Conservation (phyloP, 2,797 vertebrate species). For the Spea hammondii region DNA sequence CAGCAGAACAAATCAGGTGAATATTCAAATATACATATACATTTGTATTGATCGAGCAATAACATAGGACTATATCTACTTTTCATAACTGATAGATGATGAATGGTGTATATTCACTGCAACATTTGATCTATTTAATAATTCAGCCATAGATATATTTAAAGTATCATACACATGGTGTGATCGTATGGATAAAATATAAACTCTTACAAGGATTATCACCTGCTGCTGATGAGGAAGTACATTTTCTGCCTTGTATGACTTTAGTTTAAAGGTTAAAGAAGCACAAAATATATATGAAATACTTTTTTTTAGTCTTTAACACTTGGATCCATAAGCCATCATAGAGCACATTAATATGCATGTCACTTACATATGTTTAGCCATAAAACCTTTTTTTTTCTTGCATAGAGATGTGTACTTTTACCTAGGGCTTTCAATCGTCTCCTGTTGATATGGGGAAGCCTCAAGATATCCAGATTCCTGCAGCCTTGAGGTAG, state of each 20-base stretch:
- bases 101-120: conserved; percentile 6
- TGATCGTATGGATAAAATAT: conserved; percentile 16
- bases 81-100: background rate
- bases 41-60: conserved; percentile 33
- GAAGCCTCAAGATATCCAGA: background rate
- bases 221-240: background rate
- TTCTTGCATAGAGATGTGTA: conserved; percentile 8
- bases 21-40: conserved; percentile 17
- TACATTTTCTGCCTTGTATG: background rate
- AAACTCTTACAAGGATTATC: conserved; percentile 12
- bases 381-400: background rate
- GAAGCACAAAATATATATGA: background rate
- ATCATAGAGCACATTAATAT: conserved; percentile 19
- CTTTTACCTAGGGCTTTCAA: conserved; percentile 18
- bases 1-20: conserved; percentile 41
- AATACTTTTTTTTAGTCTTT: background rate
- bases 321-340: conserved; percentile 31
- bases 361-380: conserved; percentile 1
- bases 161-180: background rate
- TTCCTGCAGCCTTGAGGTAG: conserved; percentile 24
- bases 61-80: conserved; percentile 13
- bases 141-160: background rate
- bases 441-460: conserved; percentile 5
- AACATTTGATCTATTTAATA: background rate
- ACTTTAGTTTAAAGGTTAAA: conserved; percentile 13